Base-by-base conservation (phyloP, 2,113 vertebrate genomes). In the Forbesichthys papilliferus region DNA sequence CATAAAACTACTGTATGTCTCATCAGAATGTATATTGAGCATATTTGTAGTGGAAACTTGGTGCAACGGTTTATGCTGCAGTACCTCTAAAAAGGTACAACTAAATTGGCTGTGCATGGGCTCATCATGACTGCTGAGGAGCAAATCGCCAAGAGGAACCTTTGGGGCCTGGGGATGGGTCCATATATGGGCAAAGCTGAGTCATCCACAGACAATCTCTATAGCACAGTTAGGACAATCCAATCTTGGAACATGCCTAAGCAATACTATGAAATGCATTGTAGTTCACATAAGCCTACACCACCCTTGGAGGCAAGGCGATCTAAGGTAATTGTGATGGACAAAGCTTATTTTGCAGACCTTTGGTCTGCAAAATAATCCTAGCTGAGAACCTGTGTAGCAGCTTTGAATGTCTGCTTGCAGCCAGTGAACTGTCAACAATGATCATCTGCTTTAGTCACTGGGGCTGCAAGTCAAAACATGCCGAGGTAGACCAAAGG, bases 401-500 rank as follows among this genome's bases (percentile, higher is more conserved):
- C 75, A 79, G 76, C 71, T 77, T 61, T 65, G 54, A 27, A 71
- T 75, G 57, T 14, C 48, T 81, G 79, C 79, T 65, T 81, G 73
- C 78, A 88, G 74, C 71, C 77, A 77, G 80, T 66, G 67, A 87
- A 81, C 59, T 87, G 86, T 90, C 85, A 91, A 87, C 90, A 89
- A 86, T 77, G 68, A 79, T 73, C 74, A 74, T 65, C 79, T 74
- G 73, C 77, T 61, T 46, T 48, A 63, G 77, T 75, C 63, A 66
- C 52, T 69, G 84, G 66, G 65, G 75, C 72, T 78, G 82, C 90
- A 82, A 86, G 90, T 89, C 88, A 87, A 85, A 89, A 91, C 90
- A 87, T 88, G 90, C 87, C 85, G 82, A 54, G 80, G 84, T 79
- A 86, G 88, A 84, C 84, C 86, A 84, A 88, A 84, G 86, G 81